Evolutionary conservation across 2,797 vertebrate species (phyloP).

Genomic region (Malurus splendens): DNA sequence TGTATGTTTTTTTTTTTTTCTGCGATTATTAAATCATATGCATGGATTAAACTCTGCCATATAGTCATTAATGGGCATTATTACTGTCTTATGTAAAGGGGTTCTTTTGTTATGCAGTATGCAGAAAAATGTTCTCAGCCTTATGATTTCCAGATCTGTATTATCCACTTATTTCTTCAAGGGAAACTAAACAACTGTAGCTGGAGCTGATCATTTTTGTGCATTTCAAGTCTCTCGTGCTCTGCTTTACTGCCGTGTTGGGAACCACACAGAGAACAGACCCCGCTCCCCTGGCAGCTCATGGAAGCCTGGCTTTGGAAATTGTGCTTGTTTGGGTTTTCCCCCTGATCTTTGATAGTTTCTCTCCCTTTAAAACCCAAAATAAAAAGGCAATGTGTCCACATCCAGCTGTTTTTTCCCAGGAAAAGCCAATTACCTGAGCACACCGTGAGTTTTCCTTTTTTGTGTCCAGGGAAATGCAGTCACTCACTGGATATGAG

Average conservation of each 20-base stretch:
- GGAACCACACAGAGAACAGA: conserved; percentile 1
- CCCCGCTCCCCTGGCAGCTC: neutral
- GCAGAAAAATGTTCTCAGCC: conserved; percentile 72
- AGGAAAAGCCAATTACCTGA: neutral
- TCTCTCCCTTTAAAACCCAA: neutral
- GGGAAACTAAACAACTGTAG: conserved; percentile 62
- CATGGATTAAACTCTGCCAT: conserved; percentile 88
- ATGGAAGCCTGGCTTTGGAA: neutral
- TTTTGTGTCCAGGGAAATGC: neutral
- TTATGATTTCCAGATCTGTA: conserved; percentile 73
- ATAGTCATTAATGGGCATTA: conserved; percentile 92
- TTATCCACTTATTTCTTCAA: conserved; percentile 68
- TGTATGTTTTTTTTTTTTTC: conserved; percentile 69
- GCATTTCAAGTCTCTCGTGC: conserved; percentile 17
- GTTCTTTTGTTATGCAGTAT: conserved; percentile 82
- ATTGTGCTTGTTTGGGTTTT: neutral
- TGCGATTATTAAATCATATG: conserved; percentile 82
- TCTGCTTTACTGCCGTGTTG: neutral
- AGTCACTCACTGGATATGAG: neutral
- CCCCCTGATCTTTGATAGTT: accelerated
- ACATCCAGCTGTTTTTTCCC: accelerated
- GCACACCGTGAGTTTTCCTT: neutral
- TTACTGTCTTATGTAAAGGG: conserved; percentile 82
- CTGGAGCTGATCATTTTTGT: conserved; percentile 26
- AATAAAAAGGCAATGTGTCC: accelerated